These are phyloP conservation scores for Bergia sp. DNA, from an alignment of 92 coral and sea anemone genomes.

Conservation along the genomic window DNA sequence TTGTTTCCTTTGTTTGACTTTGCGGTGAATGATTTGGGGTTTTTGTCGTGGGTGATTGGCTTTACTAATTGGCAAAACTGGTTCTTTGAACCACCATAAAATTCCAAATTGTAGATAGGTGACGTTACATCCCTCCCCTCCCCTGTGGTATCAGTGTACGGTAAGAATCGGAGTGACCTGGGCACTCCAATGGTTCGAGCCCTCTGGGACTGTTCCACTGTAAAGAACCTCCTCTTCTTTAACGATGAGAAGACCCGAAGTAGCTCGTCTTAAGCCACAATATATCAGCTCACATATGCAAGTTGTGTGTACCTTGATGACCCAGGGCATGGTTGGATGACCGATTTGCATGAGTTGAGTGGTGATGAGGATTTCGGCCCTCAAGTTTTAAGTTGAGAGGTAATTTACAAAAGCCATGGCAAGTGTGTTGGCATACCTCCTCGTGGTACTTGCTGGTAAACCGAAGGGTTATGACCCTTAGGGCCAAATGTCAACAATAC, in stretches of 20 bases:
- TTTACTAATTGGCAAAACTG: neutral
- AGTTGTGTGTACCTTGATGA: neutral
- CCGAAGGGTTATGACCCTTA: too few species aligned
- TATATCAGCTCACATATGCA: neutral
- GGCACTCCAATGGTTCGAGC: constrained; percentile 11
- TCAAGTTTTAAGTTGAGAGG: too few species aligned
- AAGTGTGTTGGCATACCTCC: too few species aligned
- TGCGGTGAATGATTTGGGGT: constrained; percentile 8
- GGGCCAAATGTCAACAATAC: too few species aligned
- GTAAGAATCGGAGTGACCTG: neutral
- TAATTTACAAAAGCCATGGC: too few species aligned
- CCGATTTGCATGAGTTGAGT: neutral
- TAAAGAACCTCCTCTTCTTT: neutral
- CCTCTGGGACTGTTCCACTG: constrained; percentile 10
- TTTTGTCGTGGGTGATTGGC: constrained; percentile 6
- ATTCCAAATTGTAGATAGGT: neutral
- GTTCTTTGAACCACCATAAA: constrained; percentile 13
- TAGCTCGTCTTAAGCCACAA: neutral
- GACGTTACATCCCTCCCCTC: too few species aligned
- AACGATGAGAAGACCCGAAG: constrained; percentile 15
- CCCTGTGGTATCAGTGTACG: neutral
- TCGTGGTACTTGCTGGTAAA: too few species aligned
- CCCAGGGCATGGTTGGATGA: neutral
- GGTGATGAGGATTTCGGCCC: too few species aligned
- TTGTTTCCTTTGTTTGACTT: neutral